phyloP scores from a whole-genome alignment of 1,140 invertebrate genomes.

The Plectrocnemia conspersa region DNA sequence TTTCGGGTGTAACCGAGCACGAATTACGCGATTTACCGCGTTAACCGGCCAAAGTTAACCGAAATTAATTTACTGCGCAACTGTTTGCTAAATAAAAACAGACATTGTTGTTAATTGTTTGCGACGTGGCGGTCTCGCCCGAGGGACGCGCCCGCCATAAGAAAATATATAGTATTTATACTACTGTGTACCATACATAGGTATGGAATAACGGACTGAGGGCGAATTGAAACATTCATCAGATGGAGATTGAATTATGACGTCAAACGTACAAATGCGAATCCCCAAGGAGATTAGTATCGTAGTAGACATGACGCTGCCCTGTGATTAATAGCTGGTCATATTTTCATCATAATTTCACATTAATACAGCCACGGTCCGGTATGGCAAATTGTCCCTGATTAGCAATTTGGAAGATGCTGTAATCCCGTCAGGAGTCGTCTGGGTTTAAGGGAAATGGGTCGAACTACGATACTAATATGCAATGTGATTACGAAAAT shows the following conservation, averaged over 20 bases:
- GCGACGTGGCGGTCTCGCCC: conserved; percentile 14
- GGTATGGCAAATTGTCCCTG: no score
- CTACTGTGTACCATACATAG: conserved; percentile 3
- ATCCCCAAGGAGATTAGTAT: no score
- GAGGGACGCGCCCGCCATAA: conserved; percentile 5
- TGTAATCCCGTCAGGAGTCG: no score
- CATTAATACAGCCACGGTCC: no score
- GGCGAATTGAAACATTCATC: conserved; percentile 6
- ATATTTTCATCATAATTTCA: no score
- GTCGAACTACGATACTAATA: no score
- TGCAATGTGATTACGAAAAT: no score
- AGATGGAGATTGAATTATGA: not conserved
- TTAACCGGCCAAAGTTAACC: conserved; percentile 19
- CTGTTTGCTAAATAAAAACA: conserved; percentile 33
- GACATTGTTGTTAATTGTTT: conserved; percentile 29
- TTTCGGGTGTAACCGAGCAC: not conserved
- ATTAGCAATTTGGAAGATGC: no score
- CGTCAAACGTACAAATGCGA: no score
- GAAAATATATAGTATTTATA: conserved; percentile 16
- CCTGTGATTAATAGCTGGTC: no score
- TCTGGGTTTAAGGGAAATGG: no score
- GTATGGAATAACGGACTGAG: not conserved
- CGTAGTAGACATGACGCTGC: no score
- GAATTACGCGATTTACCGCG: conserved; percentile 19
- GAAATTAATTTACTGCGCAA: conserved; percentile 29